Evolutionary conservation across 2,113 vertebrate genomes (phyloP).

Genomic region (Dasypus novemcinctus): DNA sequence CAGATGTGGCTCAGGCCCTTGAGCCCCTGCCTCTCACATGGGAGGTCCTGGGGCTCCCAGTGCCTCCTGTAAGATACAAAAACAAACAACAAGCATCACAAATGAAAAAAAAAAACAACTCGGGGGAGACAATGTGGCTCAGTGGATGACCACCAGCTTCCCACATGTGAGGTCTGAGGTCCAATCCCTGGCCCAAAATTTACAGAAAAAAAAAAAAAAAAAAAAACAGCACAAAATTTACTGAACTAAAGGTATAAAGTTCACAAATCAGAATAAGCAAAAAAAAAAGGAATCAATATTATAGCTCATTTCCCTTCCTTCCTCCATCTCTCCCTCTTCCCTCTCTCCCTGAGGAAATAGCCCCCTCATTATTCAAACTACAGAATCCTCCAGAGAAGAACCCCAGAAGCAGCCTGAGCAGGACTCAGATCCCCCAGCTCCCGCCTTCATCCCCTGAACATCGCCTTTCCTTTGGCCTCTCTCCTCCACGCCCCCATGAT

Average conservation of each 20-base stretch:
- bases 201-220: too few species aligned
- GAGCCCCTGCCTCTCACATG: too few species aligned
- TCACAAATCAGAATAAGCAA: not conserved
- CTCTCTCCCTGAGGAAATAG: not conserved
- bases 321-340: not conserved
- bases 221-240: not conserved
- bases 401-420: not conserved
- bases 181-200: too few species aligned
- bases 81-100: too few species aligned
- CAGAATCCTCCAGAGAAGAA: not conserved
- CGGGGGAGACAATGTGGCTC: too few species aligned
- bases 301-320: not conserved
- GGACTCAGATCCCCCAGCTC: not conserved
- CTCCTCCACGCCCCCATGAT: not conserved
- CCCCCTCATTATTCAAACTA: not conserved
- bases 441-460: not conserved
- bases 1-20: too few species aligned
- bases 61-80: too few species aligned
- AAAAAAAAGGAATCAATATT: not conserved
- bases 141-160: too few species aligned
- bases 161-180: too few species aligned
- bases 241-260: slow-evolving; percentile 18
- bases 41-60: too few species aligned
- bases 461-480: not conserved
- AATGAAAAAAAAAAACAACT: too few species aligned